Conservation (phyloP, 2,888 invertebrate genomes). For the Drosophila quinaria region DNA sequence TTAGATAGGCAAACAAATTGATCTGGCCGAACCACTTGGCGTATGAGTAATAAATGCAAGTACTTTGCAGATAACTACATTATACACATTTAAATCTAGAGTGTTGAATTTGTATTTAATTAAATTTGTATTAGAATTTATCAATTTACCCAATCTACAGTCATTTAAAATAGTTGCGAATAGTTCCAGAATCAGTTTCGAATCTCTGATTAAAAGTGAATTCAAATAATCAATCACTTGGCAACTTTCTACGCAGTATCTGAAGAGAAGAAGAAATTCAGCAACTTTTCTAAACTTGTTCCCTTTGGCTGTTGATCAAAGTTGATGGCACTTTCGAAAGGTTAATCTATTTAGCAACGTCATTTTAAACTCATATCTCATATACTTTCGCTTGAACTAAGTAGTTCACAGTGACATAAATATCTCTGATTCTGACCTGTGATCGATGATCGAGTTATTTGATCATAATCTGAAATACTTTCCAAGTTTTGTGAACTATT, state of each 20-base stretch:
- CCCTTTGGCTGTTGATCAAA: neutral
- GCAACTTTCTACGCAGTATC: neutral
- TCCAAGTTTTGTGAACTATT: neutral
- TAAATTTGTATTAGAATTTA: neutral
- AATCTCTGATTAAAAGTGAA: neutral
- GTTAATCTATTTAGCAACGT: neutral
- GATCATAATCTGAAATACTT: neutral
- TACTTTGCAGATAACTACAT: neutral
- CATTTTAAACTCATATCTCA: neutral
- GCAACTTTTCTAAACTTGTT: neutral
- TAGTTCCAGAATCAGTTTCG: neutral
- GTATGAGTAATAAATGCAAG: conserved; percentile 21
- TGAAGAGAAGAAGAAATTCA: neutral
- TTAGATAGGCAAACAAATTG: conserved; percentile 18
- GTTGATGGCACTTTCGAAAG: neutral
- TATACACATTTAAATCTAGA: neutral
- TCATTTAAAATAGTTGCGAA: neutral
- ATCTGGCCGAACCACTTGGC: conserved; percentile 2
- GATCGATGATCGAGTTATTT: neutral
- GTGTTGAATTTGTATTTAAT: too few species aligned
- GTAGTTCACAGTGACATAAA: neutral
- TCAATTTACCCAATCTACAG: neutral
- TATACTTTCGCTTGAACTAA: neutral
- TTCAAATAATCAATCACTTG: neutral
- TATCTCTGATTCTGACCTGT: neutral